Conservation (phyloP, 2,888 invertebrate genomes). For the Agrochola circellaris region DNA sequence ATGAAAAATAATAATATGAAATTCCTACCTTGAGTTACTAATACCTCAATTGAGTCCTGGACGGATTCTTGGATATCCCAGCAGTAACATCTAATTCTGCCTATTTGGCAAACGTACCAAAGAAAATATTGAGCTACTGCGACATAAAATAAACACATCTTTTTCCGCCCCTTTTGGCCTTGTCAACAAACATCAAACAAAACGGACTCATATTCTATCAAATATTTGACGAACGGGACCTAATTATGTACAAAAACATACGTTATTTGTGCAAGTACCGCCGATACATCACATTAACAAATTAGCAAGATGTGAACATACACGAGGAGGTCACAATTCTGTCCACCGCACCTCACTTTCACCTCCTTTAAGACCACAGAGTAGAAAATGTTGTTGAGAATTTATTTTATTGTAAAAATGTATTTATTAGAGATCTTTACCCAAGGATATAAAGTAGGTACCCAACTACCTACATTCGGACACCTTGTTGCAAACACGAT, state of each 20-base stretch:
- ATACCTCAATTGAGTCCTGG: background rate
- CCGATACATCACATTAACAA: conserved; percentile 66
- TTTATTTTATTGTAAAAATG: background rate
- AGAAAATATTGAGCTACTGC: conserved; percentile 7
- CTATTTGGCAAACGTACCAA: background rate
- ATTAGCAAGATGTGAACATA: conserved; percentile 60
- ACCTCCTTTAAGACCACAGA: conserved; percentile 28
- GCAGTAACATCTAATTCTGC: background rate
- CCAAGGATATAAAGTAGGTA: background rate
- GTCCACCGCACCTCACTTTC: conserved; percentile 45
- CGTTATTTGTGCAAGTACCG: conserved; percentile 31
- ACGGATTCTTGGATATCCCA: background rate
- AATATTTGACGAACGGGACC: conserved; percentile 56
- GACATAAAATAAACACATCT: background rate
- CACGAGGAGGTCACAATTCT: conserved; percentile 7
- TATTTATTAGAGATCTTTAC: background rate
- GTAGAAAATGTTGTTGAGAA: background rate
- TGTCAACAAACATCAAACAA: conserved; percentile 32
- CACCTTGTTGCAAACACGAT: background rate
- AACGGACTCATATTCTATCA: conserved; percentile 23
- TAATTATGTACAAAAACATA: conserved; percentile 48
- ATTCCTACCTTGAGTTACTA: background rate
- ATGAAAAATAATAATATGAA: background rate
- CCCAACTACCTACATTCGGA: background rate
- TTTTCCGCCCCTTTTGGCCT: background rate